These are phyloP conservation scores for Oryzias sinensis DNA, from an alignment of 2,797 vertebrate species.

Conservation along the genomic window DNA sequence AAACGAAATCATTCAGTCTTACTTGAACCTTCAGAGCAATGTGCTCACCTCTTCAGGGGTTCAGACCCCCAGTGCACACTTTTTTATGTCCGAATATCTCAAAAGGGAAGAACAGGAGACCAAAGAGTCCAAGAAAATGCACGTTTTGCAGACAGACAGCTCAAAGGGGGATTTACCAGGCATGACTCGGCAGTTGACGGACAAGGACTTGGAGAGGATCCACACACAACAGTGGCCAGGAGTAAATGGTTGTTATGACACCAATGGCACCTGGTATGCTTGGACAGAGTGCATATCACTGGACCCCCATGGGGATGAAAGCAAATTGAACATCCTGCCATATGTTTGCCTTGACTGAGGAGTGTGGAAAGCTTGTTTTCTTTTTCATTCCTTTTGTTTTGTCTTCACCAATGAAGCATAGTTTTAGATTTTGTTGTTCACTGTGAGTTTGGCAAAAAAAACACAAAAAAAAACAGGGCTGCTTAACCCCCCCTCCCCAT, in stretches of 20 bases:
- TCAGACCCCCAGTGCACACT: slow-evolving; percentile 92
- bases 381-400: slow-evolving; percentile 54
- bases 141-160: slow-evolving; percentile 85
- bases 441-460: slow-evolving; percentile 72
- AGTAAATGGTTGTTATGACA: slow-evolving; percentile 96
- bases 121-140: slow-evolving; percentile 82
- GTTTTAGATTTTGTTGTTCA: slow-evolving; percentile 79
- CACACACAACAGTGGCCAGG: slow-evolving; percentile 88
- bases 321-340: slow-evolving; percentile 97
- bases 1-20: slow-evolving; percentile 97
- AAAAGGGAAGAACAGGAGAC: slow-evolving; percentile 92
- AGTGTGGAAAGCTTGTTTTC: slow-evolving; percentile 80
- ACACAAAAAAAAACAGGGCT: slow-evolving; percentile 29
- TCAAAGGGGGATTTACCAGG: slow-evolving; percentile 83
- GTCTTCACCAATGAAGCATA: slow-evolving; percentile 50
- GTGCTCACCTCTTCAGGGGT: slow-evolving; percentile 95
- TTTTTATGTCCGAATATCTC: slow-evolving; percentile 98
- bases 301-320: slow-evolving; percentile 94
- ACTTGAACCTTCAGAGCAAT: slow-evolving; percentile 97
- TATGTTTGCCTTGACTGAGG: slow-evolving; percentile 98
- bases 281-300: slow-evolving; percentile 99
- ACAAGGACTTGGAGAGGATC: slow-evolving; percentile 86
- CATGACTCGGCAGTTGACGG: slow-evolving; percentile 83
- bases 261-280: slow-evolving; percentile 95
- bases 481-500: slow-evolving; percentile 55